phyloP scores from a whole-genome alignment of 1,140 invertebrate species.

The Ips nitidus region DNA sequence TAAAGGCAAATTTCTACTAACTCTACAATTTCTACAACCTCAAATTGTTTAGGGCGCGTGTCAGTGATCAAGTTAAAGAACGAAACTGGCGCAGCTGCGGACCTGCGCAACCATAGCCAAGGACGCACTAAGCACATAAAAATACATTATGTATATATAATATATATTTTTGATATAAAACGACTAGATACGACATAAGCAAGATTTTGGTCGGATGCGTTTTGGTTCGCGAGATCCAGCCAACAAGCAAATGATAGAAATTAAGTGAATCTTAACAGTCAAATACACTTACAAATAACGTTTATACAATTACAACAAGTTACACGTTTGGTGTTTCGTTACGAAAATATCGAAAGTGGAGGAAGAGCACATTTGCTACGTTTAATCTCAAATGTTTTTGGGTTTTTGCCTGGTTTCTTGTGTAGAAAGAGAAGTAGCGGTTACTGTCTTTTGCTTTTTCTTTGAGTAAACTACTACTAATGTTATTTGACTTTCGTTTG shows the following conservation, averaged over 20 bases:
- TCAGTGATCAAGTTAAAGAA: neutral
- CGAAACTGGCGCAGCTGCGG: neutral
- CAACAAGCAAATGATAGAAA: slow-evolving; percentile 48
- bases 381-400: slow-evolving; percentile 7
- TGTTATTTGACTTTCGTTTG: neutral
- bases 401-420: neutral
- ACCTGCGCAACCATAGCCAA: slow-evolving; percentile 21
- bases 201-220: slow-evolving; percentile 47
- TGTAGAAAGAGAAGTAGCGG: too few relatives aligned
- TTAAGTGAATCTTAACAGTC: slow-evolving; percentile 49
- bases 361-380: slow-evolving; percentile 41
- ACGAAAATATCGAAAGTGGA: slow-evolving; percentile 39
- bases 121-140: slow-evolving; percentile 52
- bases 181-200: slow-evolving; percentile 50
- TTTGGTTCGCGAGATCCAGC: slow-evolving; percentile 52
- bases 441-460: too few relatives aligned
- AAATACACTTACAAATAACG: slow-evolving; percentile 41
- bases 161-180: slow-evolving; percentile 48
- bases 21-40: slow-evolving; percentile 7
- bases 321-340: slow-evolving; percentile 47
- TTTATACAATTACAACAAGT: slow-evolving; percentile 44
- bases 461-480: too few relatives aligned
- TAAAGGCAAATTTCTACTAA: slow-evolving; percentile 18
- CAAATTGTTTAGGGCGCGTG: neutral
- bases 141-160: slow-evolving; percentile 45